Evolutionary conservation across 2,113 vertebrate species (phyloP), one percentile per base, ranked within the genome.

Genomic region (Dicrurus megarhynchus): DNA sequence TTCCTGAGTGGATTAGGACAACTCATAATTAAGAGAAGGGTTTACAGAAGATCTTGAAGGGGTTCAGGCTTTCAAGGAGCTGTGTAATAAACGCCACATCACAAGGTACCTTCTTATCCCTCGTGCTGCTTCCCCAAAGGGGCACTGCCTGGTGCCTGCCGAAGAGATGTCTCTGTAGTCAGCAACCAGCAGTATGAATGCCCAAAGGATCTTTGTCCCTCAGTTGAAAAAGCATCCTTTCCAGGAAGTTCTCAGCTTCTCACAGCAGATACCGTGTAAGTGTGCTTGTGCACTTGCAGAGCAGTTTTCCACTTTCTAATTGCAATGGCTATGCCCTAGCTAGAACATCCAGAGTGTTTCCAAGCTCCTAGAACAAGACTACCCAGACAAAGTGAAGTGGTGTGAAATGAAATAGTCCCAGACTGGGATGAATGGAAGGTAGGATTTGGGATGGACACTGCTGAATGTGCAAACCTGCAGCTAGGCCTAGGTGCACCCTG

Each of bases 91-190:
- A 83, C 3, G 1, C 12, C 19, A 17, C 0, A 1, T 23, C 35
- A 47, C 55, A 35, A 84, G 16, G 7, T 77, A 20, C 16, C 23
- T 37, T 23, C 67, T 77, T 41, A 74, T 13, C 50, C 32, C 42
- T 89, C 0, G 0, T 1, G 1, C 20, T 59, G 19, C 30, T 50
- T 81, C 30, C 46, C 42, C 46, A 77, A 69, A 53, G 50, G 41
- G 35, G 1, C 33, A 56, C 9, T 49, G 10, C 21, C 26, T 9
- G 1, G 7, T 9, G 9, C 21, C 67, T 56, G 35, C 27, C 35
- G 56, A 68, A 79, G 41, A n/a, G 46, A 22, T 5, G 0, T 49
- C 22, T 67, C 50, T 33, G 26, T 14, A 78, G 13, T 27, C 69
- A 65, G 27, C 35, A 63, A 11, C n/a, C 50, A 78, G 56, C 33